A percentile compares a stretch with the other conserved stretches of the same genome.
Conservation (phyloP, 2,888 invertebrate species). For the Oegoconia quadripuncta region DNA sequence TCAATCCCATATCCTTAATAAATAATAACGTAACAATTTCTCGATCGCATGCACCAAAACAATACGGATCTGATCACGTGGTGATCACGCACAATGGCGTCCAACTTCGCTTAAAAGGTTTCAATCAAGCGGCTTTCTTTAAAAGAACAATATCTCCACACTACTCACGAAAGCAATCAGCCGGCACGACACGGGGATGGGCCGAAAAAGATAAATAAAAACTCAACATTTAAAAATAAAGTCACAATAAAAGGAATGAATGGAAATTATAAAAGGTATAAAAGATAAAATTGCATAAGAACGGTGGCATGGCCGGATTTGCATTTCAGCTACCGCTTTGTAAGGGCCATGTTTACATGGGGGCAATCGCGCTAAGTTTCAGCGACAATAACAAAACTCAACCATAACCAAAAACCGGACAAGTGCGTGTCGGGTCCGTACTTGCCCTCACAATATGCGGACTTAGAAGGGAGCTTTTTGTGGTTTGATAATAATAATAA, state of each 20-base stretch:
- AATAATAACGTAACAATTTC: neutral
- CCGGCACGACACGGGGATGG: slow-evolving; percentile 39
- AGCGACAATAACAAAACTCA: too few relatives aligned
- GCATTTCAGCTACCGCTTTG: slow-evolving; percentile 51
- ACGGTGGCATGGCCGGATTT: slow-evolving; percentile 35
- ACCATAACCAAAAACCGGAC: too few relatives aligned
- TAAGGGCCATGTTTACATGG: slow-evolving; percentile 16
- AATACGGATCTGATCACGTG: too few relatives aligned
- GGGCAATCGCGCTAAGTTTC: too few relatives aligned
- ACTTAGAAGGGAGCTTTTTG: too few relatives aligned
- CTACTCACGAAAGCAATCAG: slow-evolving; percentile 69
- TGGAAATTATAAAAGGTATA: slow-evolving; percentile 28
- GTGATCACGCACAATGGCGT: slow-evolving; percentile 16
- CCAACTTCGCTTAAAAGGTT: slow-evolving; percentile 43
- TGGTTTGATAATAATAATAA: too few relatives aligned
- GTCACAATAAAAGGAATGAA: slow-evolving; percentile 21
- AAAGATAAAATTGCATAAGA: slow-evolving; percentile 39
- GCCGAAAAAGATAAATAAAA: slow-evolving; percentile 28
- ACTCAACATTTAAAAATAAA: slow-evolving; percentile 18
- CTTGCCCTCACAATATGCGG: too few relatives aligned
- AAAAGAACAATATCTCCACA: slow-evolving; percentile 59
- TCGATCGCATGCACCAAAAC: slow-evolving; percentile 8
- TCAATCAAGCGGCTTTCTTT: slow-evolving; percentile 54
- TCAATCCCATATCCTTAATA: neutral
- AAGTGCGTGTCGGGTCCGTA: too few relatives aligned